A percentile compares a stretch with the other conserved stretches of the same genome.
phyloP scores from a whole-genome alignment of 2,797 vertebrate genomes.

The Nyctibius grandis region DNA sequence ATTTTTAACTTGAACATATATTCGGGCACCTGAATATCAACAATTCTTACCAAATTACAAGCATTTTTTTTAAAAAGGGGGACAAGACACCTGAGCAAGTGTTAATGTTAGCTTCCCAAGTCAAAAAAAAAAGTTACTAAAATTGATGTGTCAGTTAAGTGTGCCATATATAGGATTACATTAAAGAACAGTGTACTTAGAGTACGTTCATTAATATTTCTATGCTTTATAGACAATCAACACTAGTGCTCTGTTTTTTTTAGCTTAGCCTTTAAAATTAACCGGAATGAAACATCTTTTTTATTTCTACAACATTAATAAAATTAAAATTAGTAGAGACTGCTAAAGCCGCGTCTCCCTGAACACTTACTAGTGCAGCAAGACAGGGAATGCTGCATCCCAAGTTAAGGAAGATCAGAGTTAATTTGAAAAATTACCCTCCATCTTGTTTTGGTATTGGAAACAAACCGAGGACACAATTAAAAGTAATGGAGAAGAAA shows the following conservation, averaged over 20 bases:
- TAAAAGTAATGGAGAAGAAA: background rate
- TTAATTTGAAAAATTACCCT: background rate
- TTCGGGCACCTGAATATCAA: background rate
- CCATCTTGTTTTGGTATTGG: background rate
- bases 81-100: background rate
- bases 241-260: background rate
- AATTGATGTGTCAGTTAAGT: background rate
- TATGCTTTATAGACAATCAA: background rate
- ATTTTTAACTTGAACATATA: background rate
- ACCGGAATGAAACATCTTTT: background rate
- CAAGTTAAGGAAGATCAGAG: background rate
- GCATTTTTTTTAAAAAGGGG: background rate
- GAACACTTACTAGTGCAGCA: rapidly evolving
- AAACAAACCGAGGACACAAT: background rate
- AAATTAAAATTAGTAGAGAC: background rate
- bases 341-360: background rate
- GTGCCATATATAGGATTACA: background rate
- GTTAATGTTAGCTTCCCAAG: background rate
- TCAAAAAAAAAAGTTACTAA: background rate
- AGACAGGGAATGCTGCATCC: background rate
- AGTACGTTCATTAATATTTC: background rate
- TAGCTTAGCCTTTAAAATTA: background rate
- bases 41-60: background rate
- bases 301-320: background rate
- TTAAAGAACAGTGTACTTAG: background rate